These are phyloP conservation scores for Drosophila mauritiana DNA, from an alignment of 1,140 invertebrate genomes.

Conservation along the genomic window DNA sequence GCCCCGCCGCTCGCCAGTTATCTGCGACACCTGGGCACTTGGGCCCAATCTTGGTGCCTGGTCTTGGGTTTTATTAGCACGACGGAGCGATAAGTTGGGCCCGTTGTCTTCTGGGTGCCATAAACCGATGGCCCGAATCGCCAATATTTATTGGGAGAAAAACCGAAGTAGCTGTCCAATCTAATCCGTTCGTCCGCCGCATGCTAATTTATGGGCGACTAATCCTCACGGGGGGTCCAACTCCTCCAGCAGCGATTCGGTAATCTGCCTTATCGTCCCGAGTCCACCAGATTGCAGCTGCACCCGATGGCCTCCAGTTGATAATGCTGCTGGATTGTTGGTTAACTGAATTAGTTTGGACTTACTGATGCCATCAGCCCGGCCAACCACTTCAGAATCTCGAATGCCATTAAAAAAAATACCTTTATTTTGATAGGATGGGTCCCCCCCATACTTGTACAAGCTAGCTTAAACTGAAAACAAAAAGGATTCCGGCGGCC, in stretches of 20 bases:
- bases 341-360: too few relatives aligned
- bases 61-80: neutral
- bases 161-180: constrained; percentile 50
- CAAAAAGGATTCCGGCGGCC: neutral
- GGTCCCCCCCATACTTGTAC: too few relatives aligned
- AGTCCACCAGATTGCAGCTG: constrained; percentile 24
- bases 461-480: constrained; percentile 16
- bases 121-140: neutral
- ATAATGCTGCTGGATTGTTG: neutral
- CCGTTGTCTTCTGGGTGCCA: constrained; percentile 39
- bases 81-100: constrained; percentile 5
- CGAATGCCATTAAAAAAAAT: too few relatives aligned
- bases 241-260: neutral
- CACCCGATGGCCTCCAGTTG: constrained; percentile 21
- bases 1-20: neutral
- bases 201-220: constrained; percentile 33
- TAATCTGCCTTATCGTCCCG: constrained; percentile 19
- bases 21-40: constrained; percentile 7
- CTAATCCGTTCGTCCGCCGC: constrained; percentile 32
- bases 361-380: neutral
- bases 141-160: constrained; percentile 62
- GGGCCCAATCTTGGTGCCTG: neutral
- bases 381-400: constrained; percentile 1
- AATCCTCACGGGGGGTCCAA: constrained; percentile 14
- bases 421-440: too few relatives aligned